Percentiles rank a stretch among this genome's conserved stretches.
Evolutionary conservation across 1,140 invertebrate genomes (phyloP).

Genomic region (Apis florea): DNA sequence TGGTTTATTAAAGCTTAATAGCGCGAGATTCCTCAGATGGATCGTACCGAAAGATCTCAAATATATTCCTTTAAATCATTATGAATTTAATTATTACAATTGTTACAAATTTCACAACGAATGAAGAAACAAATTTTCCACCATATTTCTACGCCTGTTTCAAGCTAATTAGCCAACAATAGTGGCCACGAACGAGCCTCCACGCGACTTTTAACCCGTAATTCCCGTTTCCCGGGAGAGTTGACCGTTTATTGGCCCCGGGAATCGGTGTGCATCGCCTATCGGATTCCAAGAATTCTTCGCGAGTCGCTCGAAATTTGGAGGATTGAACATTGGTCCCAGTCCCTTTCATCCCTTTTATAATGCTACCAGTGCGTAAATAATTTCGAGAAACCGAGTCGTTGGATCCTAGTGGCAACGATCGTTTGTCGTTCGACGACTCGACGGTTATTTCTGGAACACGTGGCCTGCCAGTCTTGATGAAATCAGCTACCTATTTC

Average conservation of each 20-base stretch:
- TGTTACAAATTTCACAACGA: no score
- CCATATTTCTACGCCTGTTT: background rate
- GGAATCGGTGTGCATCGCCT: slow-evolving; percentile 8
- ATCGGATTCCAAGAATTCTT: slow-evolving; percentile 22
- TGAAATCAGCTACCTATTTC: slow-evolving; percentile 18
- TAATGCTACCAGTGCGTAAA: background rate
- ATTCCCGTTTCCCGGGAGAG: background rate
- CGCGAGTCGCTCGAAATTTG: background rate
- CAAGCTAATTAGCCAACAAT: background rate
- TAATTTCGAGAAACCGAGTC: background rate
- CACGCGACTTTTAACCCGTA: slow-evolving; percentile 1
- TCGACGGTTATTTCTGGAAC: background rate
- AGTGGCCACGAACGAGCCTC: background rate
- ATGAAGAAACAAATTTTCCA: no score
- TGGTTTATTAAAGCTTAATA: background rate
- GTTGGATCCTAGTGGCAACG: no score
- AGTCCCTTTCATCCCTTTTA: background rate
- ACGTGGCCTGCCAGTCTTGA: background rate
- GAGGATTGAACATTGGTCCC: background rate
- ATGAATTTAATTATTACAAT: no score
- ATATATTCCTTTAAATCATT: no score
- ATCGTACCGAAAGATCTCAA: no score
- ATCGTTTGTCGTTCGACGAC: background rate
- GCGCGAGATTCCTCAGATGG: background rate
- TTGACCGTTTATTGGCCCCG: background rate